Evolutionary conservation across 2,797 vertebrate genomes (phyloP).

Genomic region (Myotis vivesi): DNA sequence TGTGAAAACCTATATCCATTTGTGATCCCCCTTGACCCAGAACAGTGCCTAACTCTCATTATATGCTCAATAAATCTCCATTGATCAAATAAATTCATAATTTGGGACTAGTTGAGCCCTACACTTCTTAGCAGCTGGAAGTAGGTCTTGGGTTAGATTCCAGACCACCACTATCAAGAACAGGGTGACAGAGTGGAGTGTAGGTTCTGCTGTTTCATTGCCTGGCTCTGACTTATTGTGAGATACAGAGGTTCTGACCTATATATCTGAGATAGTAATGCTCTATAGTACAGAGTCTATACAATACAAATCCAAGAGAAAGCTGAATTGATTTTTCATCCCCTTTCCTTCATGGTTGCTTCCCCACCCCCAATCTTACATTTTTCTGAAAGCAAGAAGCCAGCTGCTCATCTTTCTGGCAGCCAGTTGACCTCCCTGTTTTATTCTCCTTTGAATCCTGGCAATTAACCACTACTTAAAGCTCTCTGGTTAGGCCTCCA

Average conservation of each 20-base stretch:
- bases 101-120: not conserved
- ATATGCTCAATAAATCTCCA: not conserved
- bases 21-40: not conserved
- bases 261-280: not conserved
- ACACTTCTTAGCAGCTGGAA: not conserved
- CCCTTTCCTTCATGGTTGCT: not conserved
- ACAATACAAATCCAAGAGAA: not conserved
- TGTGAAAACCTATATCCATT: not conserved
- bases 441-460: not conserved
- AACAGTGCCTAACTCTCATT: not conserved
- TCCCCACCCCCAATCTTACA: not conserved
- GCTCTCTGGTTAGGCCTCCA: not conserved
- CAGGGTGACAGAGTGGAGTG: not conserved
- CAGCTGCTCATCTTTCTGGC: not conserved
- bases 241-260: not conserved
- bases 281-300: not conserved
- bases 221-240: not conserved
- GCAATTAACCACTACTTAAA: slow-evolving; percentile 8
- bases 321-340: not conserved
- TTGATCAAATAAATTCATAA: not conserved
- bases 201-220: not conserved
- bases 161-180: not conserved
- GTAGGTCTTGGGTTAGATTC: not conserved
- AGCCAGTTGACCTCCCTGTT: not conserved
- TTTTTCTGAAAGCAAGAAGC: not conserved